These are phyloP conservation scores for Urocitellus parryii DNA, from an alignment of 2,113 vertebrate species.

Conservation along the genomic window DNA sequence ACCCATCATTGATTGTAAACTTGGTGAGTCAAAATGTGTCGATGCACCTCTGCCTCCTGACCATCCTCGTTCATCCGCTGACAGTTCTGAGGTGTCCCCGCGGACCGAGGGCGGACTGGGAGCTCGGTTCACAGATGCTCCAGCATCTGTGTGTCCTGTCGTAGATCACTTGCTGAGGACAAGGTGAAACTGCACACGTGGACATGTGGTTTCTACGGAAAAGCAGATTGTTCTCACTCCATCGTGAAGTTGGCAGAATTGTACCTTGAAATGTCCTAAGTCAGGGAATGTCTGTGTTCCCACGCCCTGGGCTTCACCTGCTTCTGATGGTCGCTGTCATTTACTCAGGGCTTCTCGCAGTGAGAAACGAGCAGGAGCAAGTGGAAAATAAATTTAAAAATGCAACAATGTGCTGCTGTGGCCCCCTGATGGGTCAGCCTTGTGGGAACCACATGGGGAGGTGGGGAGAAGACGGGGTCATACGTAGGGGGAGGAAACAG, in stretches of 20 bases:
- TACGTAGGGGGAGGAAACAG: too few species aligned
- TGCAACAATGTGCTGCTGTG: too few species aligned
- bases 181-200: too few species aligned
- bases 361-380: not conserved
- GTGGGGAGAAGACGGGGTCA: too few species aligned
- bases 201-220: not conserved
- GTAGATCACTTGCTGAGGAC: accelerated
- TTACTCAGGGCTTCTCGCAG: not conserved
- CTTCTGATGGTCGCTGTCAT: not conserved
- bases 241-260: not conserved
- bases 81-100: not conserved
- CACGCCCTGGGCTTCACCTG: not conserved
- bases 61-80: not conserved
- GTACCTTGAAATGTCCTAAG: not conserved
- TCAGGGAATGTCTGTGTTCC: not conserved
- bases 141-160: not conserved
- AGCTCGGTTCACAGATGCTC: not conserved
- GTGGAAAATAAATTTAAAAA: too few species aligned
- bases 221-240: too few species aligned
- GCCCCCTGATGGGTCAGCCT: not conserved
- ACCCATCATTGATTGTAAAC: not conserved
- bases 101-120: too few species aligned
- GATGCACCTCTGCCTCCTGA: not conserved
- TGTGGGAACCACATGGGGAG: not conserved
- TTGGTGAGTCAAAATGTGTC: not conserved